phyloP scores from a whole-genome alignment of 2,113 vertebrate genomes.

The Oryzias celebensis region DNA sequence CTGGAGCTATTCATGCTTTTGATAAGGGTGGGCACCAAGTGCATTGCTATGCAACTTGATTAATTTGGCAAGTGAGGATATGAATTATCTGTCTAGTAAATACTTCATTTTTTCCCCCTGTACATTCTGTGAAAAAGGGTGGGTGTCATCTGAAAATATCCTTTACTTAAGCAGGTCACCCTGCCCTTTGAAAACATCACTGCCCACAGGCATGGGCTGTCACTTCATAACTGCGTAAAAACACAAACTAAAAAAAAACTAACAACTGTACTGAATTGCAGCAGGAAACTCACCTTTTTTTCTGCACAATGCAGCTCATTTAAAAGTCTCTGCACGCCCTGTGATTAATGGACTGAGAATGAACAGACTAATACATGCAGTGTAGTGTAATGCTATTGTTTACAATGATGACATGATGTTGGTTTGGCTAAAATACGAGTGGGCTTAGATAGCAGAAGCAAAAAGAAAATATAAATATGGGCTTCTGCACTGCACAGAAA shows the following conservation, averaged over 20 bases:
- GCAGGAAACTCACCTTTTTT: neutral
- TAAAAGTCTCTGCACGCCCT: constrained; percentile 7
- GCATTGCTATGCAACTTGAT: constrained; percentile 50
- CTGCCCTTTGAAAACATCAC: constrained; percentile 57
- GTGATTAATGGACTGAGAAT: constrained; percentile 16
- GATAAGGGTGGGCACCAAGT: constrained; percentile 52
- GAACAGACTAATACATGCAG: constrained; percentile 3
- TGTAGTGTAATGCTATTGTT: neutral
- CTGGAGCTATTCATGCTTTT: constrained; percentile 61
- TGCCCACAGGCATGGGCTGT: constrained; percentile 1
- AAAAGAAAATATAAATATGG: neutral
- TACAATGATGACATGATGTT: neutral
- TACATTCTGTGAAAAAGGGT: constrained; percentile 45
- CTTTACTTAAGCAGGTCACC: constrained; percentile 57
- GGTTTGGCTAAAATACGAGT: neutral
- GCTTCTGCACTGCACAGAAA: neutral
- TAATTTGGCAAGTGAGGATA: constrained; percentile 64
- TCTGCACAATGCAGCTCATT: neutral
- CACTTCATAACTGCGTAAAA: neutral
- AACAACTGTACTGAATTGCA: neutral
- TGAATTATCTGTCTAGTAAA: constrained; percentile 56
- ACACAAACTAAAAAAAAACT: constrained; percentile 2
- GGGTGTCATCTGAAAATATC: constrained; percentile 50
- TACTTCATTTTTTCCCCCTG: constrained; percentile 50
- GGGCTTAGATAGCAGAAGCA: neutral